These are phyloP conservation scores for Stegastes partitus DNA, from an alignment of 2,113 vertebrate species.

Conservation along the genomic window DNA sequence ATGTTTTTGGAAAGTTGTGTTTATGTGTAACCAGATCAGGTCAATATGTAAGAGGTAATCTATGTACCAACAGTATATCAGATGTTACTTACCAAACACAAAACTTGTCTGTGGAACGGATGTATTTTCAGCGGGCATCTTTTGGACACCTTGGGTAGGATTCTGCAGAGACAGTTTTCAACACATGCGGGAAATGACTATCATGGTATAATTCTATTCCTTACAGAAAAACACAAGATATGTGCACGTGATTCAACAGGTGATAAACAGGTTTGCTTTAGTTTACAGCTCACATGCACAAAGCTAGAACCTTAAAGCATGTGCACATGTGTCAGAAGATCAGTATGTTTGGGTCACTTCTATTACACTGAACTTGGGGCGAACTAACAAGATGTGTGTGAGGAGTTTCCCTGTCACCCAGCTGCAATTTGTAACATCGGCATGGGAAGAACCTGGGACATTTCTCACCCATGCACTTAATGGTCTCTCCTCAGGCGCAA, in stretches of 20 bases:
- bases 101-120: slow-evolving; percentile 61
- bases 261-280: not conserved
- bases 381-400: slow-evolving; percentile 6
- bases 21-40: not conserved
- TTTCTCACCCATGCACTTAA: slow-evolving; percentile 63
- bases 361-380: slow-evolving; percentile 33
- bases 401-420: slow-evolving; percentile 43
- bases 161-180: slow-evolving; percentile 62
- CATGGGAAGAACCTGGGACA: slow-evolving; percentile 53
- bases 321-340: not conserved
- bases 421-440: slow-evolving; percentile 61
- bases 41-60: not conserved
- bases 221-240: not conserved
- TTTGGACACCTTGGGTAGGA: slow-evolving; percentile 64
- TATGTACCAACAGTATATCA: not conserved
- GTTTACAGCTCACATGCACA: not conserved
- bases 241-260: not conserved
- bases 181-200: not conserved
- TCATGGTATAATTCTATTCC: not conserved
- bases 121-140: slow-evolving; percentile 64
- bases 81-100: slow-evolving; percentile 76
- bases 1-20: not conserved
- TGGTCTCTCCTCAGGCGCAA: slow-evolving; percentile 16
- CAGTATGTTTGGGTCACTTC: not conserved
- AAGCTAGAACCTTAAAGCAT: not conserved